A percentile compares a stretch with the other conserved stretches of the same genome.
These are phyloP conservation scores for Aporrectodea caliginosa DNA, from an alignment of 1,140 invertebrate species.

Conservation along the genomic window DNA sequence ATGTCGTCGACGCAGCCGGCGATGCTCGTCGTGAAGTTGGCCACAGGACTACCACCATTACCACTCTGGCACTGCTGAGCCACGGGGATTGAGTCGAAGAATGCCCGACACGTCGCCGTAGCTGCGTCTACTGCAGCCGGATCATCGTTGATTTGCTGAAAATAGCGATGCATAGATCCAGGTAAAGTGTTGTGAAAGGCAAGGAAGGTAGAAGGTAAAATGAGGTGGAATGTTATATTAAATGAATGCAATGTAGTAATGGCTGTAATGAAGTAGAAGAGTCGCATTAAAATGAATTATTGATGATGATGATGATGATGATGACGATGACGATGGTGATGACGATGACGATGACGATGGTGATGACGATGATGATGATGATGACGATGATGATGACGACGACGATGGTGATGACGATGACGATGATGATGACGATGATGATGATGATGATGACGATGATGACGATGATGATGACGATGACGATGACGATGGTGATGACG, in stretches of 20 bases:
- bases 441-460: conserved; percentile 1
- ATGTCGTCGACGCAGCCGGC: neutral
- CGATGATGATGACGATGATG: neutral
- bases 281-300: no score
- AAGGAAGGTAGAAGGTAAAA: no score
- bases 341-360: neutral
- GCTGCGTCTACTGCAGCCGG: no score
- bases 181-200: no score
- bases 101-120: neutral
- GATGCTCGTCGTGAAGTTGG: neutral
- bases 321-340: neutral
- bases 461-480: neutral
- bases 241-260: no score
- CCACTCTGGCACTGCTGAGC: neutral
- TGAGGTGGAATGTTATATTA: no score
- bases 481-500: neutral
- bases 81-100: neutral
- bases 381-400: neutral
- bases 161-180: no score
- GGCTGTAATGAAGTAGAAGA: no score
- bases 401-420: neutral
- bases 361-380: neutral
- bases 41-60: no score
- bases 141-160: no score
- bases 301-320: conserved; percentile 2